phyloP scores from a whole-genome alignment of 2,113 vertebrate species.

The Pseudonaja textilis region DNA sequence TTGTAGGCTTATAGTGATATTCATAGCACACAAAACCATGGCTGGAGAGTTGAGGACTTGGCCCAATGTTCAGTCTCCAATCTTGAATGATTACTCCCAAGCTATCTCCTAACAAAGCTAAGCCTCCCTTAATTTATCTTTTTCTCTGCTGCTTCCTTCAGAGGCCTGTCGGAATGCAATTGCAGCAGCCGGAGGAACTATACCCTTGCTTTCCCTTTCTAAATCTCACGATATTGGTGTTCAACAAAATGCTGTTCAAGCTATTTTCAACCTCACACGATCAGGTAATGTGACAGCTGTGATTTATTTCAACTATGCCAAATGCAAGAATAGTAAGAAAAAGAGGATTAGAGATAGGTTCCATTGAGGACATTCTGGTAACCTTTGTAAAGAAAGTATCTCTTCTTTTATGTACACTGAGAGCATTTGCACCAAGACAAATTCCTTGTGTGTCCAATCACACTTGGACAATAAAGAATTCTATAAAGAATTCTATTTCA shows the following conservation, averaged over 20 bases:
- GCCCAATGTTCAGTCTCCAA: not conserved
- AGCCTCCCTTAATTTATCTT: not conserved
- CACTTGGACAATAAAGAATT: too few relatives aligned
- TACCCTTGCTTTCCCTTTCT: constrained; percentile 73
- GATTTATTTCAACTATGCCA: constrained; percentile 7
- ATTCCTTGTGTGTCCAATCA: too few relatives aligned
- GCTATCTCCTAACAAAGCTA: not conserved
- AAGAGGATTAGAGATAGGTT: not conserved
- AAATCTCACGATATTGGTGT: constrained; percentile 74
- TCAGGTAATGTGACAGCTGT: constrained; percentile 64
- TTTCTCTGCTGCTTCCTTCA: constrained; percentile 43
- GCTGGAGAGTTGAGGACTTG: not conserved
- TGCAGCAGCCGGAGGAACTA: constrained; percentile 65
- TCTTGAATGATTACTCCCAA: not conserved
- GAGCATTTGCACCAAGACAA: too few relatives aligned
- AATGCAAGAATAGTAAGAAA: not conserved
- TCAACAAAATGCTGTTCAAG: constrained; percentile 78
- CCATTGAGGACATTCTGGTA: not conserved
- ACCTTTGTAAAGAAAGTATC: not conserved
- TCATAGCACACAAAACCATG: not conserved
- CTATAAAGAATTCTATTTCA: too few relatives aligned
- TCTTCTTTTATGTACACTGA: too few relatives aligned
- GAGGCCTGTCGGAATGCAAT: constrained; percentile 74
- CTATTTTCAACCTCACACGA: constrained; percentile 76
- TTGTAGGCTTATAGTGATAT: not conserved